Percentiles rank a stretch among this genome's conserved stretches.
These are phyloP conservation scores for Eira barbara DNA, from an alignment of 2,113 vertebrate genomes.

Conservation along the genomic window DNA sequence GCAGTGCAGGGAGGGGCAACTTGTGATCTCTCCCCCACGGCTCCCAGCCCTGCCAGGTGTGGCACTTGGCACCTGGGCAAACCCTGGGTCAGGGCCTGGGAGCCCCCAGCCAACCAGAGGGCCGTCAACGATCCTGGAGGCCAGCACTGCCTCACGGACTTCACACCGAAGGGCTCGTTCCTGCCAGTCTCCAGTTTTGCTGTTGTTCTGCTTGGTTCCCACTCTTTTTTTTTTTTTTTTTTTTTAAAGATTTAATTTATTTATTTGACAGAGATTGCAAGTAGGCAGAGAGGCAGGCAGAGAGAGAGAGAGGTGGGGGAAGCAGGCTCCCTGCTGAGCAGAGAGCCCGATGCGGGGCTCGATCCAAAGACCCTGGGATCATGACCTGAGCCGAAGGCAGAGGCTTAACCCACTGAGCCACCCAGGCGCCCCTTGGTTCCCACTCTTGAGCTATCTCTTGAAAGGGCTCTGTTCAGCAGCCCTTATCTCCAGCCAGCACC, in stretches of 20 bases:
- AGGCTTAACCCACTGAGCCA: no score
- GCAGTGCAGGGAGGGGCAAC: background rate
- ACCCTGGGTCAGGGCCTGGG: background rate
- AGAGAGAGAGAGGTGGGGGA: no score
- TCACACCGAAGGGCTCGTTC: accelerated
- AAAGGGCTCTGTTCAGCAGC: background rate
- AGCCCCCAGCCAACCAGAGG: background rate
- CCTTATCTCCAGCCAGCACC: background rate
- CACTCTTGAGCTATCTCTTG: background rate
- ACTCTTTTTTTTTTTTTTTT: no score
- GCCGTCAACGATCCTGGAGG: background rate
- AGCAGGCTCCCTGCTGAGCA: no score
- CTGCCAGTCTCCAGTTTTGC: accelerated
- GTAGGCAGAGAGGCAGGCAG: no score
- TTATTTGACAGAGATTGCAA: no score
- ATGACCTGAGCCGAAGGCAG: no score
- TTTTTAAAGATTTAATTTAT: no score
- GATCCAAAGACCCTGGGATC: no score
- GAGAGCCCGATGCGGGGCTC: no score
- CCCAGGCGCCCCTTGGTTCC: no score
- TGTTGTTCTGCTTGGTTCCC: background rate
- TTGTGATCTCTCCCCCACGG: background rate
- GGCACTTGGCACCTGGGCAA: background rate
- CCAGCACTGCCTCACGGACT: accelerated
- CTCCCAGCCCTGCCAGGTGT: background rate